Conservation (phyloP, 2,888 invertebrate species). For the Dynastes hyllus region DNA sequence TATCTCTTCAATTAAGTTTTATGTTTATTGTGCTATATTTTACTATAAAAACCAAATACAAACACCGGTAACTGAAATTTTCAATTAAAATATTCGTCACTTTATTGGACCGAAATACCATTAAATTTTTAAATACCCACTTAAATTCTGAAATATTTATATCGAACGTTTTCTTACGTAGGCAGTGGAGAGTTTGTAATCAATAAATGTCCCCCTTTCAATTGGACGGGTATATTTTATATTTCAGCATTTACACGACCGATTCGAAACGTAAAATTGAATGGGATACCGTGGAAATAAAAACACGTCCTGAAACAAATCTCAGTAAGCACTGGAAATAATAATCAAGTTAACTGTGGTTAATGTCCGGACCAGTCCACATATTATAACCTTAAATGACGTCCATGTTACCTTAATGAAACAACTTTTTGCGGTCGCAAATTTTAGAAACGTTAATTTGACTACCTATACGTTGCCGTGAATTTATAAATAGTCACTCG, state of each 20-base stretch:
- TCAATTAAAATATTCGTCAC: constrained; percentile 21
- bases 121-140: constrained; percentile 28
- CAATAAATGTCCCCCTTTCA: constrained; percentile 34
- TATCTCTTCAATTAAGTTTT: constrained; percentile 8
- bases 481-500: constrained; percentile 64
- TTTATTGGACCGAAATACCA: neutral
- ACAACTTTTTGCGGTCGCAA: constrained; percentile 65
- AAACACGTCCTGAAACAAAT: constrained; percentile 49
- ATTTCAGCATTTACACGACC: constrained; percentile 37
- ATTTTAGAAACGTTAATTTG: constrained; percentile 61
- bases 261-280: constrained; percentile 49
- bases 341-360: constrained; percentile 50
- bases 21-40: constrained; percentile 9
- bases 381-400: constrained; percentile 67
- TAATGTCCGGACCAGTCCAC: constrained; percentile 60
- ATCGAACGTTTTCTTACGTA: neutral
- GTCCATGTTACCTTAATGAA: constrained; percentile 67
- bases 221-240: constrained; percentile 35
- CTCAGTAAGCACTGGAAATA: constrained; percentile 51
- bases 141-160: constrained; percentile 31
- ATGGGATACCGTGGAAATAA: constrained; percentile 49
- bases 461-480: constrained; percentile 65
- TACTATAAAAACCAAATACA: constrained; percentile 18
- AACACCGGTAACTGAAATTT: constrained; percentile 14
- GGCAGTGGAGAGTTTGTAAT: constrained; percentile 12